Evolutionary conservation across 2,113 vertebrate species (phyloP), one percentile per base, ranked within the genome.

Genomic region (Parotia lawesii): DNA sequence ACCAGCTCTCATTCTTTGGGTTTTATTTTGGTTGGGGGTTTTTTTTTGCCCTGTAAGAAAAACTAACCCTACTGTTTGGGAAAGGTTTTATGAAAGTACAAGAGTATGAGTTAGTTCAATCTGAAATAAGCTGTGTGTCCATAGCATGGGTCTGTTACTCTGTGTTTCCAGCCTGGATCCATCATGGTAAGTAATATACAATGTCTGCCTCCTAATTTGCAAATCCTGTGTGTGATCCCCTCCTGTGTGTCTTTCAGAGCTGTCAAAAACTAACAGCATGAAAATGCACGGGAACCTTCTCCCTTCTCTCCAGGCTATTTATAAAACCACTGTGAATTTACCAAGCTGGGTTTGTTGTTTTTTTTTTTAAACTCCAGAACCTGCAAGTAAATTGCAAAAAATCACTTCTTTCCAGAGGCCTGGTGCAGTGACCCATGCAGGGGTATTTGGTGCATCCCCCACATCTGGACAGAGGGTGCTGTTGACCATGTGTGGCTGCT

Each of bases 221-320:
- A 93, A 91, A 83, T 79, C 80, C 62, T 61, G 0, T 7, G 9
- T 7, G 6, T 58, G 66, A 76, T 87, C 66, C 62, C 70, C 85
- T 92, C 83, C 91, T 58, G 87, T 5, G 45, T 62, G 75, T 87
- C 84, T 94, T 64, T 94, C 84, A 76, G 84, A 94, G 84, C 89
- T 92, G 95, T 89, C 94, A 95, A 58, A 82, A 92, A 82, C 54
- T 9, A 87, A 54, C 77, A 44, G 87, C 2, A 1, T 62, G 84
- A 92, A 92, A 94, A 93, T 20, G 21, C 77, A 47, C 15, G 15
- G 84, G 74, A 89, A 35, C 66, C 14, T 66, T 64, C 73, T 84
- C 65, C 65, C 44, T 89, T 67, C 70, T 20, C 40, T 82, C 60
- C 57, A 54, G 61, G 65, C 61, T 81, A 75, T 86, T 93, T 89